phyloP scores from a whole-genome alignment of 2,888 invertebrate genomes.

The Anthrax anthrax region DNA sequence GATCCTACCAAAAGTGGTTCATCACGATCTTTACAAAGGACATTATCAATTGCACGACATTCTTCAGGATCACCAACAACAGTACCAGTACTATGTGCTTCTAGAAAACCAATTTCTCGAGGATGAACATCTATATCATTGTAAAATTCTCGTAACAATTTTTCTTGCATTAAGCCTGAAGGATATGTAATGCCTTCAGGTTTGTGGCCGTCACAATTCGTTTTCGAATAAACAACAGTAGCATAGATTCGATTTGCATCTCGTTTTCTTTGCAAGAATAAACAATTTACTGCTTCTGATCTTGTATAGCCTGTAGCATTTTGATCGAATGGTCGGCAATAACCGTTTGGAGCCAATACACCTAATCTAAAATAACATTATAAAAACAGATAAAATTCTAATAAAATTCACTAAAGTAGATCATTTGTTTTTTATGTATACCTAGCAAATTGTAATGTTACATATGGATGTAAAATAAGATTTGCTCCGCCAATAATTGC shows the following conservation, averaged over 20 bases:
- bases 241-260: slow-evolving; percentile 54
- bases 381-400: not conserved
- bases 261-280: slow-evolving; percentile 57
- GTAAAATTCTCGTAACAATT: slow-evolving; percentile 48
- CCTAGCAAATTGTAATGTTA: slow-evolving; percentile 75
- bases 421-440: too few species aligned
- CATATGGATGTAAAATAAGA: slow-evolving; percentile 73
- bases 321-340: slow-evolving; percentile 82
- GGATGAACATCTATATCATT: slow-evolving; percentile 58
- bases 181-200: slow-evolving; percentile 56
- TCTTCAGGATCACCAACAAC: slow-evolving; percentile 87
- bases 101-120: slow-evolving; percentile 56
- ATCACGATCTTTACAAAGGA: slow-evolving; percentile 59
- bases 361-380: slow-evolving; percentile 40
- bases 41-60: slow-evolving; percentile 62
- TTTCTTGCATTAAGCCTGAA: slow-evolving; percentile 46
- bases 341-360: slow-evolving; percentile 69
- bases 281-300: slow-evolving; percentile 60
- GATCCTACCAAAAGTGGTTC: slow-evolving; percentile 74
- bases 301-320: slow-evolving; percentile 68
- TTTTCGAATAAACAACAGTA: slow-evolving; percentile 59
- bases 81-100: slow-evolving; percentile 77
- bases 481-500: slow-evolving; percentile 84
- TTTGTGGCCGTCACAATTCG: slow-evolving; percentile 66
- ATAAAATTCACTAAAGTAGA: not conserved